Evolutionary conservation across 1,140 invertebrate species (phyloP), one percentile per base, ranked within the genome.

Genomic region (Bombus confusus): DNA sequence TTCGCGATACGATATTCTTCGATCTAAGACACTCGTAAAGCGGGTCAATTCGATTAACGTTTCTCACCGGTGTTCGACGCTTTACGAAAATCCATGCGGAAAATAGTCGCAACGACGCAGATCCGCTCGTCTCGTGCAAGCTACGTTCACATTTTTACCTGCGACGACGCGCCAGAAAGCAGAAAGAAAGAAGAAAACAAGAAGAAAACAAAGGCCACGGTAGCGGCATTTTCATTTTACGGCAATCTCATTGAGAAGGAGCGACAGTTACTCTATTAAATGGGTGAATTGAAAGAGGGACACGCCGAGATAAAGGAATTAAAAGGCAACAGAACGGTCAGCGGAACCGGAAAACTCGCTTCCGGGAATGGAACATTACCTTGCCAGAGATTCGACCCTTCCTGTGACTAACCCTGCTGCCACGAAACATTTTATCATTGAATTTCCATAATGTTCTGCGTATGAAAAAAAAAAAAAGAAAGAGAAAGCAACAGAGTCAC

Each of bases 351-450:
- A 86, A 81, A 71, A 22, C 43, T 41, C 71, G 57, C 47, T 86
- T 86, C 84, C 79, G 78, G 79, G 43, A 81, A 69, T 57, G 64
- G n/a, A 81, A 74, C 41, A 81, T 68, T 81, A 75, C 43, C 71
- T 81, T 81, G 39, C 57, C 59, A 81, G 59, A 39, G 69, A 86
- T 84, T 79, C 47, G 83, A 72, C 75, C 52, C 8, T 79, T 28
- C 37, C 47, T 52, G n/a, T 22, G 74, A 69, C 74, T 41, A 39
- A 57, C 12, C 37, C 34, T 25, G 6, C 25, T n/a, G 31, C 37
- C 15, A 52, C 64, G 66, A 84, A 84, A 72, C 34, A 71, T 84
- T 84, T 84, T 62, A 84, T 71, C 71, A 9, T 66, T 12, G n/a
- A 80, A 74, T 74, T 39, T 74, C 13, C 18, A 68, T 2, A 22